phyloP scores from a whole-genome alignment of 1,140 invertebrate genomes.

The Anoplolepis gracilipes region DNA sequence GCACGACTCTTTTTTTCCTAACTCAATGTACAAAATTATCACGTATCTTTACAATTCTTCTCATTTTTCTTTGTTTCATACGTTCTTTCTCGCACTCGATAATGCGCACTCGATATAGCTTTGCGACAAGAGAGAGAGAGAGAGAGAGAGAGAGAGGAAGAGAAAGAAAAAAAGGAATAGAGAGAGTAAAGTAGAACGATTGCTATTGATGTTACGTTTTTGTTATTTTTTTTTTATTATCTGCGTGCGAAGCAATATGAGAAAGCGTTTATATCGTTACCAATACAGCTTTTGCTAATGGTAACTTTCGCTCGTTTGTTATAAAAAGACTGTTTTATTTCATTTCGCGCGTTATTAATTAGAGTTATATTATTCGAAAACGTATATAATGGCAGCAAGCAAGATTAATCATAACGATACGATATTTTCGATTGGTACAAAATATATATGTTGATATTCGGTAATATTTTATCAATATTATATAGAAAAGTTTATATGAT shows the following conservation, averaged over 20 bases:
- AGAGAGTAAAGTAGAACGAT: conserved; percentile 66
- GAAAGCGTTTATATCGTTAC: conserved; percentile 65
- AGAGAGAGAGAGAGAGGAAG: not conserved
- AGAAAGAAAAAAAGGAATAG: not conserved
- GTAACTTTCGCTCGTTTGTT: conserved; percentile 51
- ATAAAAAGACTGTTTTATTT: conserved; percentile 56
- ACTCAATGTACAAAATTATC: conserved; percentile 61
- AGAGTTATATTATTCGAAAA: conserved; percentile 41
- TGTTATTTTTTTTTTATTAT: conserved; percentile 84
- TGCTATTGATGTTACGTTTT: conserved; percentile 85
- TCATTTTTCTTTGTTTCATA: conserved; percentile 25
- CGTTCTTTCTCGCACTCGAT: conserved; percentile 53
- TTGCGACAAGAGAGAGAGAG: not conserved
- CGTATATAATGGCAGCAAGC: conserved; percentile 25
- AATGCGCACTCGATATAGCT: conserved; percentile 42
- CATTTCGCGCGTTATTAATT: conserved; percentile 42
- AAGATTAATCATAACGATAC: conserved; percentile 51
- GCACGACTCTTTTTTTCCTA: conserved; percentile 3
- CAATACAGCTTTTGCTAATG: conserved; percentile 32
- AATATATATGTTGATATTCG: conserved; percentile 81
- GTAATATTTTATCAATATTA: conserved; percentile 83
- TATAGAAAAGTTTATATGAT: conserved; percentile 79
- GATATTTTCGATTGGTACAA: conserved; percentile 72
- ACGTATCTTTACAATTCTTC: not conserved
- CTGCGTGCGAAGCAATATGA: conserved; percentile 66